These are phyloP conservation scores for Drosophila nigromelanica DNA, from an alignment of 1,140 invertebrate species.

Conservation along the genomic window DNA sequence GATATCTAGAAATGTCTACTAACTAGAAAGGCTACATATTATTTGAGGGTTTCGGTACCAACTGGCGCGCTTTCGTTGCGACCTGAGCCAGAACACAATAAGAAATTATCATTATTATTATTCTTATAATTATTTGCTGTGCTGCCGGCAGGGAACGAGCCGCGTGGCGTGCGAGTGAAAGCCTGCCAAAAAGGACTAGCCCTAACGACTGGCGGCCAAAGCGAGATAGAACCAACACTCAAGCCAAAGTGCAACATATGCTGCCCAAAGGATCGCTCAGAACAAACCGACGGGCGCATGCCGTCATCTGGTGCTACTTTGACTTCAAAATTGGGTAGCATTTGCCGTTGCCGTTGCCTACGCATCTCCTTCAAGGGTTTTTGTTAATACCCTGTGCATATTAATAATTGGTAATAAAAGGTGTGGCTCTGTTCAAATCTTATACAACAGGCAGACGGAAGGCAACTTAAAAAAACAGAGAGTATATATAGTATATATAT, in stretches of 20 bases:
- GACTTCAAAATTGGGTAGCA: slow-evolving; percentile 77
- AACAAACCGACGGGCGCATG: slow-evolving; percentile 78
- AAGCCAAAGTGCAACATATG: slow-evolving; percentile 71
- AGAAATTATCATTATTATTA: slow-evolving; percentile 76
- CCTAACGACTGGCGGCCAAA: slow-evolving; percentile 26
- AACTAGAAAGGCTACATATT: slow-evolving; percentile 20
- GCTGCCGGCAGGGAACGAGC: slow-evolving; percentile 34
- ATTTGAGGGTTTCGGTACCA: slow-evolving; percentile 52
- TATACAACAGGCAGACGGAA: no score
- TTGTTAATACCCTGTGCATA: not conserved
- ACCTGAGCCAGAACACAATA: slow-evolving; percentile 52
- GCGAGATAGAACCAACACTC: slow-evolving; percentile 37
- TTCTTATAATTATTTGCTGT: slow-evolving; percentile 28
- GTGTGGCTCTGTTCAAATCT: no score
- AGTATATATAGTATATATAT: no score
- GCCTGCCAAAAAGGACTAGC: slow-evolving; percentile 64
- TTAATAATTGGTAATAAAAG: no score
- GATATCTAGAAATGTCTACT: slow-evolving; percentile 32
- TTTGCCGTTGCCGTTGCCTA: slow-evolving; percentile 49
- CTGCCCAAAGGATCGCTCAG: slow-evolving; percentile 63
- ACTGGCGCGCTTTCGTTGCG: slow-evolving; percentile 55
- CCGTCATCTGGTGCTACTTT: slow-evolving; percentile 83
- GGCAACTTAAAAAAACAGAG: no score
- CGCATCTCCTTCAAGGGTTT: slow-evolving; percentile 40
- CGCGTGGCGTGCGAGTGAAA: slow-evolving; percentile 78